Evolutionary conservation across 1,140 invertebrate genomes (phyloP), one percentile per base, ranked within the genome.

Genomic region (Aphidius ervi): DNA sequence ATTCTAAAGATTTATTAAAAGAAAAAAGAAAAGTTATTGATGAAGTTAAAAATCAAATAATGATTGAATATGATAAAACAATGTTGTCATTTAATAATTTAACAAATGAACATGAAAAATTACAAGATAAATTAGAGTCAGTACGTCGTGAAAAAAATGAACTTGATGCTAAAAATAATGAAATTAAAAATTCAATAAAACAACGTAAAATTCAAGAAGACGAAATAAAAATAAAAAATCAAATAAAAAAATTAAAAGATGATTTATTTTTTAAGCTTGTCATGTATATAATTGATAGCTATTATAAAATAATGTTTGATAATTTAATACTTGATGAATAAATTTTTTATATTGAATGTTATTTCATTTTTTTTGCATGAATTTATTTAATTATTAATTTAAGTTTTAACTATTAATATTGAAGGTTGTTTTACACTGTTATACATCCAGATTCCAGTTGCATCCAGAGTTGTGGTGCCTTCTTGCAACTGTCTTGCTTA

Each of bases 1-100:
- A 72, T n/a, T 64, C 71, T 56, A 68, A 68, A 31, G 60, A 67
- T n/a, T 10, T 50, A 39, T 46, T 76, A 52, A 52, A 65, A n/a
- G 40, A 42, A 10, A 74, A 69, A 56, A 56, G 49, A n/a, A 56
- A 16, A 31, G 59, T 64, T n/a, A 69, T 71, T 59, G 60, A 58
- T n/a, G 46, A 50, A 3, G 60, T 71, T 3, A 74, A 68, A 46
- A 62, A 71, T 46, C 50, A 48, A 10, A 58, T 65, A 9, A 66
- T 7, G 3, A 67, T 64, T 10, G 61, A 70, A 52, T 55, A 66
- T 10, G 50, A 39, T 6, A 61, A 68, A 40, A 65, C 31, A 10
- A 59, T 59, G 41, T 58, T 45, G 50, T 39, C 47, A 0, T 62
- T 72, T 23, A 56, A 68, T 58, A 53, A 46, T 5, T 42, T 63